Percentiles rank a stretch among this genome's conserved stretches.
Conservation (phyloP, 2,113 vertebrate genomes). For the Brachyistius frenatus region DNA sequence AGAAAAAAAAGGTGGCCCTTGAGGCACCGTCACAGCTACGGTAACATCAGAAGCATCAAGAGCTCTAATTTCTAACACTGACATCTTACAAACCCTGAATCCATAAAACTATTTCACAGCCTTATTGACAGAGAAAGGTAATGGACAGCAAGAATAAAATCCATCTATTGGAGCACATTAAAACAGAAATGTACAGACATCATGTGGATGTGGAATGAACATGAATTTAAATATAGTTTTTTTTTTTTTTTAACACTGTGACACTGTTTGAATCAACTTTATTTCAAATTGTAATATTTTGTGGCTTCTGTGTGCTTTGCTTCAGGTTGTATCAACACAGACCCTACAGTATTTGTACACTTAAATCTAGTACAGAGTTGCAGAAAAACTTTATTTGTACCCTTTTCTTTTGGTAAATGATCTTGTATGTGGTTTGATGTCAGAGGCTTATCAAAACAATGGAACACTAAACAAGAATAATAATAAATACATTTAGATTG, state of each 20-base stretch:
- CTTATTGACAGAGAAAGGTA: conserved; percentile 4
- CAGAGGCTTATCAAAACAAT: not conserved
- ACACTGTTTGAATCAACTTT: not conserved
- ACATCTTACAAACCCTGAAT: conserved; percentile 48
- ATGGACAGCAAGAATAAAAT: not conserved
- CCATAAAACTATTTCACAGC: conserved; percentile 32
- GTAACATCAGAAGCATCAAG: conserved; percentile 32
- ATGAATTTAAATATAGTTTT: no score
- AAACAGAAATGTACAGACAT: no score
- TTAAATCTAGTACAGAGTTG: not conserved
- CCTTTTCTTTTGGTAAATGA: not conserved
- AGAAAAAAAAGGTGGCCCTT: conserved; percentile 22
- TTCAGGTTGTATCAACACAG: no score
- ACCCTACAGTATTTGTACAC: no score
- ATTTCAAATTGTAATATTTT: not conserved
- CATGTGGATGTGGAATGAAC: no score
- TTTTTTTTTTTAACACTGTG: not conserved
- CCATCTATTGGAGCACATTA: no score
- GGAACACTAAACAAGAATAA: not conserved
- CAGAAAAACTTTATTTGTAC: not conserved
- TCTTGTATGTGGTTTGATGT: not conserved
- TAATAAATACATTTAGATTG: not conserved
- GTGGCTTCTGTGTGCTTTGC: not conserved
- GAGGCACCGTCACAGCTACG: conserved; percentile 17
- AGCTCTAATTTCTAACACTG: conserved; percentile 23